Base-by-base conservation (phyloP, 2,888 invertebrate species). In the Steromphala cineraria region DNA sequence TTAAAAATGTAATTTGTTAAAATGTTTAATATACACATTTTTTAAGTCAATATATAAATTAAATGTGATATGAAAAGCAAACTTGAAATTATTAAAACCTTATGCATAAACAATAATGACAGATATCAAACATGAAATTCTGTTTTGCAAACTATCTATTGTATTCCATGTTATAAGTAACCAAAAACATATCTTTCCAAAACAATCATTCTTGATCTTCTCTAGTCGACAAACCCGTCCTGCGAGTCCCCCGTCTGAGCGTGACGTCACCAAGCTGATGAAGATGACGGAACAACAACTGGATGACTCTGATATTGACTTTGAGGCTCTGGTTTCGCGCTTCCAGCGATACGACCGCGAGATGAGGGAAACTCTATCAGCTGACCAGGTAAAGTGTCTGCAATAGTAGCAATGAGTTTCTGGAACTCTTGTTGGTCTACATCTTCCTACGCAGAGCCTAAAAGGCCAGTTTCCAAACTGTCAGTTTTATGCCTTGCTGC, bases 341-440 rank as follows among this genome's bases (percentile, higher is more conserved):
- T 86, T 89, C 78, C 79, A 90, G 80, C 62, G 86, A 85, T 86
- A 87, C 75, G 91, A 94, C 89, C 82, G 92, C 79, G 82, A 92
- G 74, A 80, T 90, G 82, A 71, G 91, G 79, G 85, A 91, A 15
- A 90, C 88, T 0, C 82, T 92, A 4, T 90, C 90, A 0, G 84
- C 85, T 15, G 85, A 87, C 13, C 90, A 91, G 89, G 90, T 92
- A 76, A 5, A 46, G 36, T 36, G 7, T 7, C 36, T 36, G 36
- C 4, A 36, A 36, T 36, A 36, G 36, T 2, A 36, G 7, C 7
- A 36, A 36, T 36, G 36, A 36, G 7, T 36, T 36, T 4, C 36
- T 36, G 36, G 36, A 36, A n/a, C n/a, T n/a, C n/a, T n/a, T n/a
- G n/a, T n/a, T n/a, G n/a, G n/a, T n/a, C n/a, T n/a, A n/a, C n/a